Evolutionary conservation across 37 sponge, comb jelly and placozoan genomes (phyloP), one percentile per base, ranked within the genome.

Genomic region (Eunapius fragilis): DNA sequence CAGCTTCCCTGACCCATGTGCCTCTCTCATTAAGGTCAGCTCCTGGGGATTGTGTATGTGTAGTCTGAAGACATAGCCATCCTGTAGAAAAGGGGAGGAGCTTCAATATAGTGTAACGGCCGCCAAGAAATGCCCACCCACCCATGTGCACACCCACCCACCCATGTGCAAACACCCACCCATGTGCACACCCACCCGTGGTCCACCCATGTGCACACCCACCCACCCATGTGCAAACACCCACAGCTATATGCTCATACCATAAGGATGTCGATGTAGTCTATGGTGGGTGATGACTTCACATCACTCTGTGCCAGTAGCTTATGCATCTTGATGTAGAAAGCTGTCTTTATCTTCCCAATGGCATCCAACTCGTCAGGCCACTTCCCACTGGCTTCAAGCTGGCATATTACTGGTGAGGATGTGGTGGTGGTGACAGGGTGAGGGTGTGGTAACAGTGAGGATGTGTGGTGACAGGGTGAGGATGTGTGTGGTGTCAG

Each of bases 361-460:
- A 99, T 94, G 71, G 96, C 99, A 0, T 78, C 80, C 27, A 96
- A 76, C 32, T 97, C 90, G 31, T 97, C 93, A 30, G 99, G 99
- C 99, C 99, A 99, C 83, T 97, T 96, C 28, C 98, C 99, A 87
- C 96, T 96, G 48, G 81, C n/a, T 73, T 97, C 99, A 87, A 99
- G 68, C 77, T 94, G 91, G 31, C 91, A 89, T 31, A 99, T 90
- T 37, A 94, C 95, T 90, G 88, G 58, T 41, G 41, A 9, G 41
- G 3, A 6, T 74, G 75, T 74, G 75, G n/a, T n/a, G n/a, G n/a
- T 74, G 75, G n/a, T 74, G 75, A 28, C 32, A 28, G 75, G 10
- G 75, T 70, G 71, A 10, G 71, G 3, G 71, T 70, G 71, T 70
- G 71, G 26, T 25, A 41, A 9, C 6, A 9, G 41, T 41, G 28